A percentile compares a stretch with the other conserved stretches of the same genome.
Conservation (phyloP, 2,888 invertebrate species). For the Drosophila niveifrons region DNA sequence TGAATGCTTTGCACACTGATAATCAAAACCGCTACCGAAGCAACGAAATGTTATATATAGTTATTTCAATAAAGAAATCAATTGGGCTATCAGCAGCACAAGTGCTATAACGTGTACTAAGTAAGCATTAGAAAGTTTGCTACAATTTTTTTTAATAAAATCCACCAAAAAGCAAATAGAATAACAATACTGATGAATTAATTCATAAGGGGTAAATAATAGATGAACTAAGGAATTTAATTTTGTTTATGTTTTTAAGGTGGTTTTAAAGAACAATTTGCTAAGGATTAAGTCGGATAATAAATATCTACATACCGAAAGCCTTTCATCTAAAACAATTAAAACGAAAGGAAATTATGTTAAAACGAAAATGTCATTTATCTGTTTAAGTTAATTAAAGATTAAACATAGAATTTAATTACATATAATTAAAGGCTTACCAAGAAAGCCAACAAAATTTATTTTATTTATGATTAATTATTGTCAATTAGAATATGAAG, state of each 20-base stretch:
- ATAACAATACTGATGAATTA: background rate
- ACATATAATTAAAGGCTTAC: no score
- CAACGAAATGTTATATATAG: conserved; percentile 26
- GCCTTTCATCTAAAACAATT: no score
- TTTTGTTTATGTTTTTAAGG: background rate
- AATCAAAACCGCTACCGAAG: conserved; percentile 53
- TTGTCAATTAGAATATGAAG: no score
- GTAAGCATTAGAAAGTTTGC: conserved; percentile 25
- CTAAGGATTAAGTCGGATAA: no score
- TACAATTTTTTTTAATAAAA: background rate
- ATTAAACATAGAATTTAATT: no score
- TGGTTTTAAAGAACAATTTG: no score
- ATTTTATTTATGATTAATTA: no score
- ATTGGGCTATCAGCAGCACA: conserved; percentile 52
- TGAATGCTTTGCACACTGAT: conserved; percentile 54
- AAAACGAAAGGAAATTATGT: no score
- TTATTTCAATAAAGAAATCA: conserved; percentile 56
- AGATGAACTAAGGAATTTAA: background rate
- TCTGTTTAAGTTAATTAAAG: no score
- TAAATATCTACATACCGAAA: no score
- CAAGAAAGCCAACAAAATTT: no score
- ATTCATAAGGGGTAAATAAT: background rate
- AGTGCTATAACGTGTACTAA: conserved; percentile 49
- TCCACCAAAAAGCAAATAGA: background rate
- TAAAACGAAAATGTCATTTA: no score